Evolutionary conservation across 2,888 invertebrate species (phyloP).

Genomic region (Blera fallax): DNA sequence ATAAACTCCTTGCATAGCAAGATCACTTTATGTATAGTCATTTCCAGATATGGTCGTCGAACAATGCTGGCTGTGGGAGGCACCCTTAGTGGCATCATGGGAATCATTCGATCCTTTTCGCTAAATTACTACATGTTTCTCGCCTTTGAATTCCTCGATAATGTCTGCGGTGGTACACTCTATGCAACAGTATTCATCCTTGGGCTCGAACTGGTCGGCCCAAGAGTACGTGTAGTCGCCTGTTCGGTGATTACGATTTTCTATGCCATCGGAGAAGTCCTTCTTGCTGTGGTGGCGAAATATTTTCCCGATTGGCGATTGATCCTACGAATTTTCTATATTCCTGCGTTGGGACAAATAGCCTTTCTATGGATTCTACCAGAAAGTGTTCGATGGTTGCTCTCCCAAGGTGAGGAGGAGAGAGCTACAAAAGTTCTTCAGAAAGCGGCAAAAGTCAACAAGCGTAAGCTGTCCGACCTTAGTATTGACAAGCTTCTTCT

Average conservation of each 20-base stretch:
- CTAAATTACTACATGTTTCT: constrained; percentile 87
- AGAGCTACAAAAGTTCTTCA: constrained; percentile 84
- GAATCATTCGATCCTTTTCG: constrained; percentile 87
- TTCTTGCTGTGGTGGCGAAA: constrained; percentile 87
- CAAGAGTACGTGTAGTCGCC: constrained; percentile 87
- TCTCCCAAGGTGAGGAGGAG: constrained; percentile 84
- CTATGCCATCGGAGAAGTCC: constrained; percentile 87
- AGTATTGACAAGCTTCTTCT: constrained; percentile 80
- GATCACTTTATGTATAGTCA: neutral
- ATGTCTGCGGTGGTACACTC: constrained; percentile 86
- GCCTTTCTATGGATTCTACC: constrained; percentile 87
- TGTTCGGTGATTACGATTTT: constrained; percentile 88
- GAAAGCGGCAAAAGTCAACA: constrained; percentile 86
- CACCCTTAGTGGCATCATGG: constrained; percentile 85
- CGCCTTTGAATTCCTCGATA: constrained; percentile 88
- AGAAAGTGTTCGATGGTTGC: constrained; percentile 90
- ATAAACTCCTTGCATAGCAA: neutral
- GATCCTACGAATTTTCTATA: constrained; percentile 85
- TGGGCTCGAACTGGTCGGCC: constrained; percentile 90
- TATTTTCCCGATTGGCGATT: constrained; percentile 86
- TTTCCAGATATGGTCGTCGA: constrained; percentile 84
- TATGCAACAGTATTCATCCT: constrained; percentile 88
- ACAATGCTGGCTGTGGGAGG: constrained; percentile 84
- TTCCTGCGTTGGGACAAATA: constrained; percentile 86
- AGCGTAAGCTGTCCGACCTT: constrained; percentile 83